Conservation (phyloP, 2,888 invertebrate species). For the Tenthredo mesomela region DNA sequence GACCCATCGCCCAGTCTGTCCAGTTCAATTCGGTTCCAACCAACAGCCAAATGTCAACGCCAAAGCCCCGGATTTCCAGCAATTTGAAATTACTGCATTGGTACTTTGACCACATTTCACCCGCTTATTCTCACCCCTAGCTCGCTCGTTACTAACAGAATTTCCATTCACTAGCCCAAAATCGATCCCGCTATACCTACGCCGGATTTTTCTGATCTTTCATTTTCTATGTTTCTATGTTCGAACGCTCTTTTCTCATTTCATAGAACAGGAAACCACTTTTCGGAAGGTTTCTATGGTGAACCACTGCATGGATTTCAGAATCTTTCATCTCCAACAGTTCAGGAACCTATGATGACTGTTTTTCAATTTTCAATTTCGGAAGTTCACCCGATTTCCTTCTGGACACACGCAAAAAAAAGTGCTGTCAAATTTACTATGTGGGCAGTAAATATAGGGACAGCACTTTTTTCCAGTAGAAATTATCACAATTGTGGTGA, state of each 20-base stretch:
- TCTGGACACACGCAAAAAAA: too few relatives aligned
- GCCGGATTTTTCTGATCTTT: background rate
- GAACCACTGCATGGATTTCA: too few relatives aligned
- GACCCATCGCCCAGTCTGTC: background rate
- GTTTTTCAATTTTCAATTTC: too few relatives aligned
- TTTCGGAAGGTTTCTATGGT: background rate
- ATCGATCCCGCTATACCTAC: background rate
- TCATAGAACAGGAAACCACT: background rate
- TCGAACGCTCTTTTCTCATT: background rate
- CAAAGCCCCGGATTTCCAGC: background rate
- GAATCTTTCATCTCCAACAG: too few relatives aligned
- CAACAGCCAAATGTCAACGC: slow-evolving; percentile 38
- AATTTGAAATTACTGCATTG: slow-evolving; percentile 16
- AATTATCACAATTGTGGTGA: too few relatives aligned
- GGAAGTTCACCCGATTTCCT: too few relatives aligned
- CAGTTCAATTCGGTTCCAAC: background rate
- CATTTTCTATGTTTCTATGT: background rate
- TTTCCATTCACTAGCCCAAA: background rate
- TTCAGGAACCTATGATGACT: too few relatives aligned
- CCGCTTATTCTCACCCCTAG: slow-evolving; percentile 26
- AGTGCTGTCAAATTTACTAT: too few relatives aligned
- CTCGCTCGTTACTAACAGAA: background rate
- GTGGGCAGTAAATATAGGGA: too few relatives aligned
- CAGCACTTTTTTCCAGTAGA: too few relatives aligned
- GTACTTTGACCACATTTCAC: slow-evolving; percentile 27